Evolutionary conservation across 2,888 invertebrate species (phyloP), one percentile per base, ranked within the genome.

Genomic region (Apotomis betuletana): DNA sequence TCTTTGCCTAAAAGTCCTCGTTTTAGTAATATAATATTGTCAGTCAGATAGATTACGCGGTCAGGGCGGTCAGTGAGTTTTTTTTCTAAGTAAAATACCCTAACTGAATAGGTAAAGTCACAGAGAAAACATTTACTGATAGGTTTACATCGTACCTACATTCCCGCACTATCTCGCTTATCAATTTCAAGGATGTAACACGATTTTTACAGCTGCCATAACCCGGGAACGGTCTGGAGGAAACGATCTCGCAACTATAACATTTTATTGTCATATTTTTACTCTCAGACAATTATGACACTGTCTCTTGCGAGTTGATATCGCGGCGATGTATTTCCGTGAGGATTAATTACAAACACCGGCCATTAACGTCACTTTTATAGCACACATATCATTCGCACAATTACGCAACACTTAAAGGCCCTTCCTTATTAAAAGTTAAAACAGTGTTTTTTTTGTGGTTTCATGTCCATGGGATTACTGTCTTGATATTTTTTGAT

Each of bases 341-440:
- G 73, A 73, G 78, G 79, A 86, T 86, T 85, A 86, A 88, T 88
- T 87, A 83, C 81, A 79, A 75, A 77, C 80, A 78, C 80, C 75
- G 80, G 74, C 82, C 84, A 86, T 88, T 86, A 87, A 83, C 75
- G 88, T 87, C 87, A 85, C 74, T 81, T 87, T 88, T 87, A 88
- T 87, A 83, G 80, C 85, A 80, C 81, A 83, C 83, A 83, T 83
- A 82, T 87, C 85, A 87, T 85, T 84, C 81, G 74, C 75, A 80
- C 80, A 81, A 83, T 84, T 83, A 79, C 77, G 80, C 76, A 82
- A 83, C 77, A 76, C 76, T 59, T 63, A 75, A 74, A 76, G 69
- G 74, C 76, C 75, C 77, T 76, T 73, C 72, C 74, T 67, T 71
- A 70, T 72, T 73, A 63, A 69, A 64, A 65, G 12, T 63, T 58